Evolutionary conservation across 2,888 invertebrate genomes (phyloP), one percentile per base, ranked within the genome.

Genomic region (Diaphora mendica): DNA sequence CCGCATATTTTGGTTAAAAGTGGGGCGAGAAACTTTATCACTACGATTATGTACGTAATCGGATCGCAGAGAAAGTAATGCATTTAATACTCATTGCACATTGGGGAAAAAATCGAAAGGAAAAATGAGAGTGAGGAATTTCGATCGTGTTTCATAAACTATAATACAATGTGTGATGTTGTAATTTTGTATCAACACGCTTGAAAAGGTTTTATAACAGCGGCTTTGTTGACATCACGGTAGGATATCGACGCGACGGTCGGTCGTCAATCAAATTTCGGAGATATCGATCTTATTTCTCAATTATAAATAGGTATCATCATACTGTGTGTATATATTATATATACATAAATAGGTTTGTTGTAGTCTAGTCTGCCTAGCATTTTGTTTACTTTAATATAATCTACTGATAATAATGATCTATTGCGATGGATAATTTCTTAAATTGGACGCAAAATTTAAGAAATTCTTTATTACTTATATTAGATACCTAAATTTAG

Each of bases 21-120:
- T 87, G 75, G 89, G 85, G 78, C 87, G 82, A 86, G 88, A 89
- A 90, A 91, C 88, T 88, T 90, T 90, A 91, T 90, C 89, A 89
- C 75, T 77, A 81, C 77, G 82, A 85, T 86, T 86, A 86, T 84
- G 79, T 77, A 87, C 90, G 93, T 93, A 94, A 94, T 93, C 92
- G 90, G 89, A 91, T 89, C 88, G 87, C 87, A 87, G 94, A 93
- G 94, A 95, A 95, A 95, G 95, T 94, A 89, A 88, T 89, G 89
- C 88, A 89, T 88, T 91, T 89, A 90, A 91, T 89, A 90, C 88
- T 86, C 86, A 89, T 86, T 85, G 87, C 77, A 80, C 84, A 87
- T 86, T 81, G 83, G 83, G 51, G 87, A 90, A 91, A 91, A 91
- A 92, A 91, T 88, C 84, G 92, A 93, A 94, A 92, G 90, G 93